Evolutionary conservation across 2,888 invertebrate genomes (phyloP).

Genomic region (Trichopoda pennipes): DNA sequence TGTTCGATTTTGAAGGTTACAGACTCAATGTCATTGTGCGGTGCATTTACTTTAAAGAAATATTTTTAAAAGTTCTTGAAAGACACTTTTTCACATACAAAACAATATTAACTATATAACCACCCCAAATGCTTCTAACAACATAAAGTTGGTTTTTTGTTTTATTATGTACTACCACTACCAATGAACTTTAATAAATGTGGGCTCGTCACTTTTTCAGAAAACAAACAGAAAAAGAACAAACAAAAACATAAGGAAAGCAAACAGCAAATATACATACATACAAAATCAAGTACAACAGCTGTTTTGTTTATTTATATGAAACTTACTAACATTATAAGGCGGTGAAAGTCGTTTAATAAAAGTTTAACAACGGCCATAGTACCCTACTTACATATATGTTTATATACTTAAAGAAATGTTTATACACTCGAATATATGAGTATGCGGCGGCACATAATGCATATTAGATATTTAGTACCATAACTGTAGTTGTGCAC

Average conservation of each 20-base stretch:
- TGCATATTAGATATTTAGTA: conserved; percentile 6
- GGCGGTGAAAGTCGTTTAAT: conserved; percentile 41
- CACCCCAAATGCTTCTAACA: not conserved
- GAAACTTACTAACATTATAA: conserved; percentile 13
- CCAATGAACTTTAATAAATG: conserved; percentile 33
- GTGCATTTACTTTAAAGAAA: conserved; percentile 1
- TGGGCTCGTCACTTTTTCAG: conserved; percentile 42
- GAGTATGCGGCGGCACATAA: not conserved
- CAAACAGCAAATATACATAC: not conserved
- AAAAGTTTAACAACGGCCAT: conserved; percentile 32
- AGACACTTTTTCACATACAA: not conserved
- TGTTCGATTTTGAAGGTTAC: conserved; percentile 27
- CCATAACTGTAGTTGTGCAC: not conserved
- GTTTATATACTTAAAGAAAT: not conserved
- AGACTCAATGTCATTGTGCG: conserved; percentile 24
- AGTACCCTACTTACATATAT: conserved; percentile 59
- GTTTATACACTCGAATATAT: not conserved
- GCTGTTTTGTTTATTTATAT: conserved; percentile 35
- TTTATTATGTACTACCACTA: conserved; percentile 6
- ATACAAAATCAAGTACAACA: conserved; percentile 34
- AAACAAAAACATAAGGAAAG: not conserved
- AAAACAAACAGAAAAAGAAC: not conserved
- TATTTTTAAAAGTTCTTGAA: not conserved
- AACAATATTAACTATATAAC: not conserved
- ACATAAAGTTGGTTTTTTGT: not conserved